phyloP scores from a whole-genome alignment of 2,888 invertebrate genomes.

The Dolomedes plantarius region DNA sequence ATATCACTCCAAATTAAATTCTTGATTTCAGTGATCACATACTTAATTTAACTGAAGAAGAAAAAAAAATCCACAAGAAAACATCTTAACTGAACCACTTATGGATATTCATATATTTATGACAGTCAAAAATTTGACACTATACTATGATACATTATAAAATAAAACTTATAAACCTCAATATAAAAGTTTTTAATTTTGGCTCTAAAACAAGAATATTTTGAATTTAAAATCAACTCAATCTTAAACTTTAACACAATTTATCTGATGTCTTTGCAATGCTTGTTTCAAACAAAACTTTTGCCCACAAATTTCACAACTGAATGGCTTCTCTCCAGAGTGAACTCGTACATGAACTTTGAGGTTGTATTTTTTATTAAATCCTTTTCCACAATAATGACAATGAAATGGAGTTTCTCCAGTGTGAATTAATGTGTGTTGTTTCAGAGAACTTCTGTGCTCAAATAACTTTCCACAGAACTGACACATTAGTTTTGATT shows the following conservation, averaged over 20 bases:
- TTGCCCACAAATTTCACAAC: background rate
- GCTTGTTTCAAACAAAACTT: background rate
- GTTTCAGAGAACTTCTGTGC: background rate
- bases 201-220: too few species aligned
- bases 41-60: too few species aligned
- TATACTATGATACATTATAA: too few species aligned
- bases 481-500: background rate
- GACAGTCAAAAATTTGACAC: too few species aligned
- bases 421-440: background rate
- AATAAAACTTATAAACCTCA: too few species aligned
- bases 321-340: conserved; percentile 9
- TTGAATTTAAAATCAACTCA: too few species aligned
- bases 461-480: background rate
- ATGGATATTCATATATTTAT: too few species aligned
- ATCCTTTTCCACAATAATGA: background rate
- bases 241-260: background rate
- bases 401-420: conserved; percentile 7
- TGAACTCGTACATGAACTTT: conserved; percentile 1
- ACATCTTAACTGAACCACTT: too few species aligned
- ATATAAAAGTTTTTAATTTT: too few species aligned
- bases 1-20: too few species aligned
- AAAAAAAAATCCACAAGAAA: too few species aligned
- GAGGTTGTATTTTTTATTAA: conserved; percentile 8
- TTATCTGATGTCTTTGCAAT: background rate
- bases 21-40: too few species aligned